Percentiles rank a stretch among this genome's conserved stretches.
Evolutionary conservation across 2,888 invertebrate genomes (phyloP).

Genomic region (Lucinisca nassula): DNA sequence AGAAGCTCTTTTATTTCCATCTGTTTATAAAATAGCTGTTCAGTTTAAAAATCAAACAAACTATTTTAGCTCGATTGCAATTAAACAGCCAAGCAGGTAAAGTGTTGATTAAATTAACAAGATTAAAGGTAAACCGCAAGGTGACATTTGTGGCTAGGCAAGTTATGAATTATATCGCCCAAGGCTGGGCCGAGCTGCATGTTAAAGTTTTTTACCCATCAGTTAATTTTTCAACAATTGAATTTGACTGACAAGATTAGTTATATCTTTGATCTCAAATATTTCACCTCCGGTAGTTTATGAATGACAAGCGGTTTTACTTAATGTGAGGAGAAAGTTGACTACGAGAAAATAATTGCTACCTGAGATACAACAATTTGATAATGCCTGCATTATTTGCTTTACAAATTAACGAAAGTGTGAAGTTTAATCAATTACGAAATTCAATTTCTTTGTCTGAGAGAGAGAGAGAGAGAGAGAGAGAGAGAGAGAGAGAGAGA

Average conservation of each 20-base stretch:
- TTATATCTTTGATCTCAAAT: slow-evolving; percentile 4
- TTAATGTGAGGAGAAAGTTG: not conserved
- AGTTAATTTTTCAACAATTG: slow-evolving; percentile 16
- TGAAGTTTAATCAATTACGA: not conserved
- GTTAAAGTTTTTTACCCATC: slow-evolving; percentile 9
- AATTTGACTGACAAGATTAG: slow-evolving; percentile 9
- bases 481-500: no score
- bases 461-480: no score
- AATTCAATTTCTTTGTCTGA: no score
- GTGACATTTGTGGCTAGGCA: not conserved
- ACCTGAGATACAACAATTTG: not conserved
- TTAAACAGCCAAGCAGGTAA: not conserved
- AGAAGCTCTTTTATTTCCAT: not conserved
- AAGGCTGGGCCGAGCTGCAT: not conserved
- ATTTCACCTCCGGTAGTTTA: not conserved
- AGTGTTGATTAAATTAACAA: slow-evolving; percentile 8
- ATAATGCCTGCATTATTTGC: not conserved
- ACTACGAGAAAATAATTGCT: not conserved
- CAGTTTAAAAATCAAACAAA: not conserved
- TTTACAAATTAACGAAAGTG: not conserved
- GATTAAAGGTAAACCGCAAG: not conserved
- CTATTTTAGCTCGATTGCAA: not conserved
- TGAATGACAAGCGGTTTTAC: not conserved
- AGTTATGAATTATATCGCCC: not conserved
- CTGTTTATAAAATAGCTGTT: not conserved